Evolutionary conservation across 2,113 vertebrate species (phyloP).

Genomic region (Lynx canadensis): DNA sequence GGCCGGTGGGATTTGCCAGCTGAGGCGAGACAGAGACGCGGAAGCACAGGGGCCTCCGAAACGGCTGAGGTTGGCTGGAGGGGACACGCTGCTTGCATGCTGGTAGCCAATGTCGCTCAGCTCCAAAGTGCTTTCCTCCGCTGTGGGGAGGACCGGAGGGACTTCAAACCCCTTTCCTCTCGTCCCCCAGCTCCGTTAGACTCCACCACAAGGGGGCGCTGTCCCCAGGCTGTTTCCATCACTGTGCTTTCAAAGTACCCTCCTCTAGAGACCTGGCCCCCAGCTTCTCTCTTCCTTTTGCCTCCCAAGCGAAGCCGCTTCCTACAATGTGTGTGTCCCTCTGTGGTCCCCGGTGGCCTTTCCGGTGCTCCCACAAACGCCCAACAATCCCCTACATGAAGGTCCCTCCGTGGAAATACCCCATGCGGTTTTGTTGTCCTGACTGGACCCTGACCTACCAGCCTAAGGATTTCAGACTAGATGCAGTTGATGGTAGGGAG

Average conservation of each 20-base stretch:
- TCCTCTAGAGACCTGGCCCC: background rate
- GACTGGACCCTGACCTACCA: fast-evolving
- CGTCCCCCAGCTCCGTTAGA: background rate
- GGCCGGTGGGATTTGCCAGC: background rate
- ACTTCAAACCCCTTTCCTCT: background rate
- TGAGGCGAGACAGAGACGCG: background rate
- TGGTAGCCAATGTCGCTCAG: background rate
- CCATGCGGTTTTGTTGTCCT: background rate
- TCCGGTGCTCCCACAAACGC: fast-evolving
- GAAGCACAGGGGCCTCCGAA: background rate
- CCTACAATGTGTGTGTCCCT: background rate
- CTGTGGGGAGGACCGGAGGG: background rate
- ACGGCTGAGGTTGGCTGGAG: background rate
- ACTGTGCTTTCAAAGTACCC: background rate
- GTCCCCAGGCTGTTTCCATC: background rate
- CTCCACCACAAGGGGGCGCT: background rate
- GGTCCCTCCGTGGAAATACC: background rate
- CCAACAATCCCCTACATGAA: fast-evolving
- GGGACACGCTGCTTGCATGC: background rate
- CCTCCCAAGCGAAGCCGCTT: too few relatives aligned
- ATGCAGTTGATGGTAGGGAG: fast-evolving
- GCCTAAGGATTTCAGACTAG: background rate
- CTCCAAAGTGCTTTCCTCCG: background rate
- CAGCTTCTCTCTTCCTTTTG: background rate
- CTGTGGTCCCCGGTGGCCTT: background rate